phyloP scores from a whole-genome alignment of 2,888 invertebrate genomes.

The Punctoribates punctum region DNA sequence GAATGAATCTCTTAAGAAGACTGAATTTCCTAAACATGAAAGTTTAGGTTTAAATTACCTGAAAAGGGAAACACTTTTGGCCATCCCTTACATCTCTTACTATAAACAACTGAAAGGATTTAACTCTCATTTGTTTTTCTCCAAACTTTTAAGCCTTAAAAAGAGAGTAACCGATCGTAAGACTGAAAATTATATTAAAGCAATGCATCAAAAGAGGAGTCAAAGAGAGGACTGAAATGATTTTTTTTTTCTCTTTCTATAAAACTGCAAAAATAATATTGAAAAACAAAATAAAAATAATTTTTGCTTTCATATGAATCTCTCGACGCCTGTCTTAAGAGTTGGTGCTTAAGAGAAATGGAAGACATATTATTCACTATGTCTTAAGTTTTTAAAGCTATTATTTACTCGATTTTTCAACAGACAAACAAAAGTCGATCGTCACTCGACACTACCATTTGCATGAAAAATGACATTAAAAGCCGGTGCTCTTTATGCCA shows the following conservation, averaged over 20 bases:
- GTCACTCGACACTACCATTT: slow-evolving; percentile 10
- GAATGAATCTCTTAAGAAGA: no score
- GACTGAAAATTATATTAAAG: not conserved
- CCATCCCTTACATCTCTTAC: not conserved
- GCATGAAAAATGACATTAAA: slow-evolving; percentile 28
- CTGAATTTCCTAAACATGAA: no score
- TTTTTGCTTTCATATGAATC: slow-evolving; percentile 2
- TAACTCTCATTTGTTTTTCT: not conserved
- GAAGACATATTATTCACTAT: not conserved
- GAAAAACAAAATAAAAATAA: not conserved
- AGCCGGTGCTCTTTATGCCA: not conserved
- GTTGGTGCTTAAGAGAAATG: not conserved
- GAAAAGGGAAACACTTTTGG: not conserved
- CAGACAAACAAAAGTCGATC: not conserved
- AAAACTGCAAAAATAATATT: not conserved
- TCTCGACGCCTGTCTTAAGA: not conserved
- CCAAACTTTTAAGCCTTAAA: not conserved
- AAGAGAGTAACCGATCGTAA: not conserved
- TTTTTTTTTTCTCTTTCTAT: not conserved
- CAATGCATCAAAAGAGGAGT: not conserved
- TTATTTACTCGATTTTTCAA: slow-evolving; percentile 19
- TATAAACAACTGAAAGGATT: not conserved
- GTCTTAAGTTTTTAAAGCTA: not conserved
- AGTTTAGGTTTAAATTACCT: no score
- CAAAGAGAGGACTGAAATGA: not conserved